Evolutionary conservation across 2,797 vertebrate species (phyloP).

Genomic region (Tympanoctomys barrerae): DNA sequence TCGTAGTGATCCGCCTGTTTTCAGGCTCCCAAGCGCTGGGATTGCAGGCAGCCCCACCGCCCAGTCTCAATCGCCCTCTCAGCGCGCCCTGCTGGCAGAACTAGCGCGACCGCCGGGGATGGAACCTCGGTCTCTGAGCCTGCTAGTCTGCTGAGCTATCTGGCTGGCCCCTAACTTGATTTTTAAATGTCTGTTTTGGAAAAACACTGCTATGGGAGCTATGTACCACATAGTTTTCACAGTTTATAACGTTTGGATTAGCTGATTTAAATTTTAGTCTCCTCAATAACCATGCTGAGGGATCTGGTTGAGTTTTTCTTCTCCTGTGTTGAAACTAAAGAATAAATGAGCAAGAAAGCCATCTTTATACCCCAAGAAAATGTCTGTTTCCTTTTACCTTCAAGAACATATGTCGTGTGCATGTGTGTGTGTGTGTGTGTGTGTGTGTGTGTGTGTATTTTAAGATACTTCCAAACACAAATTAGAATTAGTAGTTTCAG

Average conservation of each 20-base stretch:
- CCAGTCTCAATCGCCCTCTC: too few species aligned
- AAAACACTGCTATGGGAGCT: background rate
- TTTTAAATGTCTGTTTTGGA: background rate
- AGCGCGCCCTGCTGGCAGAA: too few species aligned
- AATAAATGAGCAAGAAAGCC: background rate
- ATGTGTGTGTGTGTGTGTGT: background rate
- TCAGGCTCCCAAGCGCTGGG: too few species aligned
- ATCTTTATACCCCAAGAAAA: background rate
- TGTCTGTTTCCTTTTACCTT: background rate
- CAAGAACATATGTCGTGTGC: background rate
- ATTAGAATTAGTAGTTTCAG: conserved; percentile 33
- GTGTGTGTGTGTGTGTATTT: background rate
- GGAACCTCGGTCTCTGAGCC: too few species aligned
- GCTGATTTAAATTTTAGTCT: background rate
- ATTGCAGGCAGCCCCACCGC: too few species aligned
- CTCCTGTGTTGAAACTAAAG: background rate
- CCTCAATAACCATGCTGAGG: background rate
- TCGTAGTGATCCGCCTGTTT: too few species aligned
- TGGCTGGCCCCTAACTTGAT: background rate
- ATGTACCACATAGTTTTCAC: background rate
- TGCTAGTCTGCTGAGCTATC: too few species aligned
- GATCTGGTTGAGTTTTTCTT: background rate
- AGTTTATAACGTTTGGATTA: background rate
- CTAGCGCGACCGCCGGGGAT: too few species aligned
- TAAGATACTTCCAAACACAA: background rate